Evolutionary conservation across 2,888 invertebrate genomes (phyloP), one percentile per base, ranked within the genome.

Genomic region (Mythimna impura): DNA sequence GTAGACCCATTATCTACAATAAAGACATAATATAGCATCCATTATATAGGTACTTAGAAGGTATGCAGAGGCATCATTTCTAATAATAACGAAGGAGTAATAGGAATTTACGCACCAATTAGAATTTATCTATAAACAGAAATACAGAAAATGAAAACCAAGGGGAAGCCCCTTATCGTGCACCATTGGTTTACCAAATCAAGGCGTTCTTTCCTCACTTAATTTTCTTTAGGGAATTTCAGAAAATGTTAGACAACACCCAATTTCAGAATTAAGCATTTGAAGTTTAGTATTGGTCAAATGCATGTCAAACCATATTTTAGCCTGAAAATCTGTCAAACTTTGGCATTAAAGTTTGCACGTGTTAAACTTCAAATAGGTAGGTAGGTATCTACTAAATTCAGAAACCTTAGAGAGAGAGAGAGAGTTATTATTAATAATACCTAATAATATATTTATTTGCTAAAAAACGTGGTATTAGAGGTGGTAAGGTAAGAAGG

Each of bases 1-100:
- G 40, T 25, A 73, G 54, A 73, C 22, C 5, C 40, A 54, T 40
- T 61, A 64, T 40, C 58, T 64, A 54, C 54, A 17, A 22, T 71
- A 60, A 50, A 62, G 30, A 62, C 30, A 14, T 36, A 14, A 5
- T 43, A 17, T 9, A 10, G 14, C 50, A 58, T 17, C 3, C 20
- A 12, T 25, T 50, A 47, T 20, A n/a, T n/a, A n/a, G n/a, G n/a
- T n/a, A 58, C 20, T 14, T 60, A 40, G 17, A 69, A 14, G 7
- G 40, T 54, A 22, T 8, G 34, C 12, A 40, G n/a, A 50, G 47
- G 50, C 61, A 50, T 62, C 9, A 70, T 75, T 70, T 57, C 40
- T 70, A 69, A 30, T n/a, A 43, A 14, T 34, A 74, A 36, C 17
- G 47, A 25, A 50, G 17, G 8, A 58, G 22, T 74, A 40, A 2